Percentiles rank a stretch among this genome's conserved stretches.
Evolutionary conservation across 2,797 vertebrate genomes (phyloP).

Genomic region (Cuniculus paca): DNA sequence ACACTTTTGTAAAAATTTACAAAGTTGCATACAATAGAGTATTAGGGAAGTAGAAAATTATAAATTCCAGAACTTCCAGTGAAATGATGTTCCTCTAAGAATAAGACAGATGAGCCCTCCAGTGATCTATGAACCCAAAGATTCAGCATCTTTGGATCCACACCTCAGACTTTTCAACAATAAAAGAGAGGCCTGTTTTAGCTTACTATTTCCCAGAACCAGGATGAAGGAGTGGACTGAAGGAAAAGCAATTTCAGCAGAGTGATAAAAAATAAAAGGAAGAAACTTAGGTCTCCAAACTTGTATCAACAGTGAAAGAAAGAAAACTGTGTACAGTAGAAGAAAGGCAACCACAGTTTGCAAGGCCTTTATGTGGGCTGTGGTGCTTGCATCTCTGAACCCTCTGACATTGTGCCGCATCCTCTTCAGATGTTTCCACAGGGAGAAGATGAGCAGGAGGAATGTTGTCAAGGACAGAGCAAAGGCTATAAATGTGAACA

Average conservation of each 20-base stretch:
- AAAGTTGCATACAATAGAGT: neutral
- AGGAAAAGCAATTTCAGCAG: neutral
- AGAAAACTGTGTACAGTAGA: neutral
- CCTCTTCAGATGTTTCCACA: conserved; percentile 6
- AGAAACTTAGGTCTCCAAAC: rapidly evolving
- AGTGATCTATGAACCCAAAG: neutral
- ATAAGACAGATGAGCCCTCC: neutral
- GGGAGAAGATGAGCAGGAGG: neutral
- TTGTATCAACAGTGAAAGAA: neutral
- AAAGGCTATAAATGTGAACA: neutral
- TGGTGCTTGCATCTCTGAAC: neutral
- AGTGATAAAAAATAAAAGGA: neutral
- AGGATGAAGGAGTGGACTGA: neutral
- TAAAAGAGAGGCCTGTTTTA: neutral
- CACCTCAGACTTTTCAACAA: neutral
- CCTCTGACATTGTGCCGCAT: neutral
- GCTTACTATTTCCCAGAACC: conserved; percentile 8
- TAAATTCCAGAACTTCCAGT: neutral
- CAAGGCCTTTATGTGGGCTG: neutral
- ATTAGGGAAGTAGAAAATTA: neutral
- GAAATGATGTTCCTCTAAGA: neutral
- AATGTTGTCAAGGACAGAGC: neutral
- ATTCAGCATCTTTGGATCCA: neutral
- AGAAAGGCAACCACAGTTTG: neutral
- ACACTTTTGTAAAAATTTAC: neutral